Base-by-base conservation (phyloP, 2,113 vertebrate genomes). In the Columba livia region DNA sequence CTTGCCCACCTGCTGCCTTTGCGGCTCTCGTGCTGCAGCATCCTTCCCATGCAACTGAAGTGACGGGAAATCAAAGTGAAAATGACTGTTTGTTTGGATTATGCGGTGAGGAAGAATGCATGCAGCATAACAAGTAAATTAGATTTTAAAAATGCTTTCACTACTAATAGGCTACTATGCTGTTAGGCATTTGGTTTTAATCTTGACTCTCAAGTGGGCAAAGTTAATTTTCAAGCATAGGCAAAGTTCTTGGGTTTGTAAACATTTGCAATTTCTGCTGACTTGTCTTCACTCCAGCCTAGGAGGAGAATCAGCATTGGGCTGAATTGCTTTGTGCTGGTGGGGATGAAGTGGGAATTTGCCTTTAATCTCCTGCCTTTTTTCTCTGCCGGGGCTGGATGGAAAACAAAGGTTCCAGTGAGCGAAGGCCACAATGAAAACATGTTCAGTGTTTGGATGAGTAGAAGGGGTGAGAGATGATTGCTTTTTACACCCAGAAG, bases 111-210 rank as follows among this genome's bases (percentile, higher is more conserved):
- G 36, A 75, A 73, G 92, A 93, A 92, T 58, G 69, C 69, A 69
- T 26, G 25, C 2, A 0, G 60, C 62, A 75, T 65, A 57, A 70
- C 61, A 92, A 90, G 58, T 72, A 90, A 85, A 94, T 86, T 75
- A 84, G 57, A 87, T 87, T 95, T 80, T 0, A 17, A 75, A 90
- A 81, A 82, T 58, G 50, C 66, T 93, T 96, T 94, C 40, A 26
- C 53, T 96, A 9, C 65, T 89, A 75, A 90, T 87, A 84, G 70
- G 57, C 73, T 93, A 42, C 80, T 89, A 0, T 88, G 31, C n/a
- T 47, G 12, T 70, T 82, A 90, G n/a, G 40, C 50, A 34, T 94
- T 94, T 92, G 58, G 21, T 90, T 96, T 90, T 89, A 89, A 95
- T 89, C 58, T 51, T 56, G 88, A 79, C 50, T 90, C 32, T 81